Percentiles rank a stretch among this genome's conserved stretches.
phyloP scores from a whole-genome alignment of 2,113 vertebrate genomes.

The Nesospiza acunhae region DNA sequence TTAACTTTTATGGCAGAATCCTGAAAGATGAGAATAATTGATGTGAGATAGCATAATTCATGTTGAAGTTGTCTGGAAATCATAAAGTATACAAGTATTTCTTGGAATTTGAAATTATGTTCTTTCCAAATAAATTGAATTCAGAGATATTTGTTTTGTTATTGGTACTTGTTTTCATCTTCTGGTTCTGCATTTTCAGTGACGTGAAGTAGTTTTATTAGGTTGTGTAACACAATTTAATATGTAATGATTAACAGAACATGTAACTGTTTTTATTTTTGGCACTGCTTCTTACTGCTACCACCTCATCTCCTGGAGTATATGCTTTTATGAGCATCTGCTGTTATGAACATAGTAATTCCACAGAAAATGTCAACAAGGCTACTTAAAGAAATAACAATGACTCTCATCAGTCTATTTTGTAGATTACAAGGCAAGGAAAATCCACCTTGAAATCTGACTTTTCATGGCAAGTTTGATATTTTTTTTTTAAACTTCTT shows the following conservation, averaged over 20 bases:
- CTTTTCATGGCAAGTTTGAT: not conserved
- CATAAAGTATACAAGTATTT: not conserved
- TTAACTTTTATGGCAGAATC: not conserved
- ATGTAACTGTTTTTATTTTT: not conserved
- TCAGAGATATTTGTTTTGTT: not conserved
- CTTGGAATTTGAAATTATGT: not conserved
- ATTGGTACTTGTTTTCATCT: not conserved
- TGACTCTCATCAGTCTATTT: not conserved
- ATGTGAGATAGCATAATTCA: not conserved
- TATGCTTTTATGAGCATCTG: not conserved
- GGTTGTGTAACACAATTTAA: not conserved
- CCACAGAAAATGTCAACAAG: conserved; percentile 1
- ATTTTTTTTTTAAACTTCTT: not conserved
- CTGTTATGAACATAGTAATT: not conserved
- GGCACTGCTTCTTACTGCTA: not conserved
- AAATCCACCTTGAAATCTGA: conserved; percentile 15
- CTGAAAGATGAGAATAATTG: not conserved
- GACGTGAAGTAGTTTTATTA: not conserved
- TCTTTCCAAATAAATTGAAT: not conserved
- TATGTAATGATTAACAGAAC: not conserved
- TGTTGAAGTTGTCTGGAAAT: not conserved
- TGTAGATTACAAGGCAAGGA: not conserved
- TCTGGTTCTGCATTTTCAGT: not conserved
- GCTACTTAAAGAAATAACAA: not conserved
- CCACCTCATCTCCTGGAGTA: not conserved